A percentile compares a stretch with the other conserved stretches of the same genome.
Evolutionary conservation across 2,797 vertebrate species (phyloP).

Genomic region (Squalus acanthias): DNA sequence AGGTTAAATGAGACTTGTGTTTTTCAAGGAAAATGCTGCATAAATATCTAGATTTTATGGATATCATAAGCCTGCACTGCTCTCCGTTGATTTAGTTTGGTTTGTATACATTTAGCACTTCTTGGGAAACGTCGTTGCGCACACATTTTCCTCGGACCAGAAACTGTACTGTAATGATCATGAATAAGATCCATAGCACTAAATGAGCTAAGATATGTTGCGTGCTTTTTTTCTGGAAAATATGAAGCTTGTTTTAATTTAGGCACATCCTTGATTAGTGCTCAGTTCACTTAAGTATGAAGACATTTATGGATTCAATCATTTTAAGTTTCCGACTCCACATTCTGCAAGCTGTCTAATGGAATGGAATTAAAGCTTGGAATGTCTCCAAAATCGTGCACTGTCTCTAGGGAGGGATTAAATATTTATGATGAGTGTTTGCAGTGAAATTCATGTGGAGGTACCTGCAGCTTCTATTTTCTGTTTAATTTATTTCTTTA

Average conservation of each 20-base stretch:
- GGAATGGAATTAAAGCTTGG: constrained; percentile 65
- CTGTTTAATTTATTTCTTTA: constrained; percentile 60
- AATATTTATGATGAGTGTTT: constrained; percentile 66
- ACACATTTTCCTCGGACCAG: neutral
- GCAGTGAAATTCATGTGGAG: constrained; percentile 61
- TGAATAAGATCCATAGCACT: neutral
- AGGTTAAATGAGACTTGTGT: constrained; percentile 5
- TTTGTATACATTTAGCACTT: neutral
- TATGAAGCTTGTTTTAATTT: constrained; percentile 54
- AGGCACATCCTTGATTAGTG: constrained; percentile 58
- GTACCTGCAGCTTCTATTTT: constrained; percentile 55
- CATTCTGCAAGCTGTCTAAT: constrained; percentile 58
- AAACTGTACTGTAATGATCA: neutral
- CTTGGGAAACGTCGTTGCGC: neutral
- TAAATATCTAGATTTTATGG: neutral
- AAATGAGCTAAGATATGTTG: constrained; percentile 1
- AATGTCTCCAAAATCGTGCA: constrained; percentile 56
- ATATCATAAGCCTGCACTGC: neutral
- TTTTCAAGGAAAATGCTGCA: neutral
- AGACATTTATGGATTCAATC: constrained; percentile 64
- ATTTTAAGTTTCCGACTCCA: constrained; percentile 60
- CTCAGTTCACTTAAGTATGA: constrained; percentile 58
- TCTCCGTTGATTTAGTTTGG: neutral
- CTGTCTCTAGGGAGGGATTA: constrained; percentile 61
- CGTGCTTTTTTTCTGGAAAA: constrained; percentile 42